A percentile compares a stretch with the other conserved stretches of the same genome.
phyloP scores from a whole-genome alignment of 2,888 invertebrate genomes.

The Theretra japonica region DNA sequence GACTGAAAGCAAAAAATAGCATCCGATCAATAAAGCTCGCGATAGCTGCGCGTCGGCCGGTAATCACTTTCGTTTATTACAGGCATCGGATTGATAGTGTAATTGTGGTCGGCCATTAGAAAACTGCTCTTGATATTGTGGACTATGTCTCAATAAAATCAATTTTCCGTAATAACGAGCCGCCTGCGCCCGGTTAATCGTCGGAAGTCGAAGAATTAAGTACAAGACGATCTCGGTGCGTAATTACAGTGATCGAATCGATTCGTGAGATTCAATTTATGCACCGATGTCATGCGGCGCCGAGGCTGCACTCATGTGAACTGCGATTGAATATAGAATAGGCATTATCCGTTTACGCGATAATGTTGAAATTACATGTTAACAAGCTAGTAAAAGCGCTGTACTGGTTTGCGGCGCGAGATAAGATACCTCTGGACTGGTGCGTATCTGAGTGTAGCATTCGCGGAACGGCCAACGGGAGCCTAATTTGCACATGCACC shows the following conservation, averaged over 20 bases:
- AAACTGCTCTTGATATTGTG: constrained; percentile 50
- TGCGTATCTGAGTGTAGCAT: background rate
- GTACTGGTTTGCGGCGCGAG: constrained; percentile 38
- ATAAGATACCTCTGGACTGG: constrained; percentile 20
- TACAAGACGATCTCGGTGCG: constrained; percentile 58
- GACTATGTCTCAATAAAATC: constrained; percentile 64
- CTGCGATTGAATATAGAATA: constrained; percentile 47
- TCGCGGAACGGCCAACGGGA: constrained; percentile 7
- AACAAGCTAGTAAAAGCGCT: constrained; percentile 43
- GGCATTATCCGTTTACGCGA: constrained; percentile 58
- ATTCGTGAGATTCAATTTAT: constrained; percentile 74
- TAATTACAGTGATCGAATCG: constrained; percentile 71
- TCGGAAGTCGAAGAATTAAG: constrained; percentile 71
- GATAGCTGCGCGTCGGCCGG: constrained; percentile 14
- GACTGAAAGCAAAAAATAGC: constrained; percentile 17
- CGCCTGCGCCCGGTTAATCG: constrained; percentile 58
- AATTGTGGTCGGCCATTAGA: constrained; percentile 46
- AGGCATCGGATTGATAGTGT: constrained; percentile 21
- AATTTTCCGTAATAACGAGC: constrained; percentile 64
- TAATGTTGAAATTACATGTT: constrained; percentile 64
- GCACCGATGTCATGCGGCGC: constrained; percentile 71
- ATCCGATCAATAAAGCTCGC: constrained; percentile 8
- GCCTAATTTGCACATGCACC: constrained; percentile 24
- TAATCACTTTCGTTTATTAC: constrained; percentile 23
- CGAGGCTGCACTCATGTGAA: constrained; percentile 46